A percentile compares a stretch with the other conserved stretches of the same genome.
Evolutionary conservation across 2,113 vertebrate species (phyloP).

Genomic region (Lutjanus erythropterus): DNA sequence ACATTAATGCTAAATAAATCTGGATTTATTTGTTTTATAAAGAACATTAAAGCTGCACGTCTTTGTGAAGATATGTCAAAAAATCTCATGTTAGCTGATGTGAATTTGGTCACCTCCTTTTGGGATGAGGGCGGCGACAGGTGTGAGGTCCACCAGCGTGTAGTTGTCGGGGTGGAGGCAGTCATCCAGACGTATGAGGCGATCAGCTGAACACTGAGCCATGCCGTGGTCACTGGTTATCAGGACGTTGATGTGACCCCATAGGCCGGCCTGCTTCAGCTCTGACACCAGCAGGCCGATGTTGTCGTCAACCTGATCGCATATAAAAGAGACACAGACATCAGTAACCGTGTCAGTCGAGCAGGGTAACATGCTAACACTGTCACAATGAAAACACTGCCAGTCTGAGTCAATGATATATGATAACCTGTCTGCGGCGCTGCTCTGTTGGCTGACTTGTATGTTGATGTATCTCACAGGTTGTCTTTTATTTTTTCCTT

Average conservation of each 20-base stretch:
- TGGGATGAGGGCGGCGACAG: constrained; percentile 91
- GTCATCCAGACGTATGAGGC: constrained; percentile 87
- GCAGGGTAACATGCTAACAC: no score
- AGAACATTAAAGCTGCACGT: no score
- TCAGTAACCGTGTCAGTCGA: neutral
- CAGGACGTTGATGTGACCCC: constrained; percentile 91
- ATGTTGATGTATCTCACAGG: no score
- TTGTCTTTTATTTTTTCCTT: no score
- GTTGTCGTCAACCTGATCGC: constrained; percentile 86
- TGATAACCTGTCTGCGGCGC: no score
- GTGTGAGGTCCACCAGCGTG: constrained; percentile 86
- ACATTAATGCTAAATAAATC: neutral
- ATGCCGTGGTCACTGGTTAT: constrained; percentile 99
- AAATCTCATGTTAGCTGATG: neutral
- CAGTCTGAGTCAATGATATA: no score
- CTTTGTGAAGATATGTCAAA: neutral
- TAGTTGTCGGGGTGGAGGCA: constrained; percentile 88
- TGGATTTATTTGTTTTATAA: neutral
- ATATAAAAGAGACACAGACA: neutral
- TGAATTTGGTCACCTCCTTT: constrained; percentile 75
- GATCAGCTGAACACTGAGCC: constrained; percentile 90
- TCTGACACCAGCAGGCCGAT: constrained; percentile 87
- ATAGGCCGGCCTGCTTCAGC: constrained; percentile 87
- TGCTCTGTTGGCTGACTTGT: no score
- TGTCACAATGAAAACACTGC: no score